Conservation (phyloP, 2,113 vertebrate species). For the Microcebus griseorufus region DNA sequence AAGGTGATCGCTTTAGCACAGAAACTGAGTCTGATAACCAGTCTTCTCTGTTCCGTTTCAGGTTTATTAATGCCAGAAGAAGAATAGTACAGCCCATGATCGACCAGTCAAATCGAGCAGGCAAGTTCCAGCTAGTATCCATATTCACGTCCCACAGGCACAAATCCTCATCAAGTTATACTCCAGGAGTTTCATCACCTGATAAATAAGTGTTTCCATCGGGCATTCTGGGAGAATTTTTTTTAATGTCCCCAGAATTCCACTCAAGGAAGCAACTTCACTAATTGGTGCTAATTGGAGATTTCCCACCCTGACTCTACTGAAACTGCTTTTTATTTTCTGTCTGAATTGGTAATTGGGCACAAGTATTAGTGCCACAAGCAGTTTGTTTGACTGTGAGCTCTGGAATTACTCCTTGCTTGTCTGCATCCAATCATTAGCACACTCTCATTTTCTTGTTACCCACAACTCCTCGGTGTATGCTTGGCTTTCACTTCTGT, state of each 20-base stretch:
- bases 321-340: conserved; percentile 93
- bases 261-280: conserved; percentile 90
- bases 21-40: conserved; percentile 74
- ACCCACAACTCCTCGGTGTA: conserved; percentile 85
- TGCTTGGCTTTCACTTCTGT: conserved; percentile 82
- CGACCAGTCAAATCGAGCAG: conserved; percentile 99
- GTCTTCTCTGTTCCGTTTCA: conserved; percentile 88
- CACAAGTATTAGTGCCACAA: conserved; percentile 91
- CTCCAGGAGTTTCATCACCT: conserved; percentile 85
- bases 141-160: conserved; percentile 82
- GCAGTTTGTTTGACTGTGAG: conserved; percentile 88
- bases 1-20: conserved; percentile 68
- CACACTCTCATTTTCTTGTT: conserved; percentile 85
- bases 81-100: conserved; percentile 99
- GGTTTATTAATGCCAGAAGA: conserved; percentile 99
- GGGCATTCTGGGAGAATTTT: conserved; percentile 87
- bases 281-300: conserved; percentile 98
- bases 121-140: conserved; percentile 90
- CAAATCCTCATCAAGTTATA: conserved; percentile 86
- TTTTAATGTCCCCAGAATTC: conserved; percentile 87
- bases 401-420: conserved; percentile 88
- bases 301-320: conserved; percentile 94
- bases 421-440: conserved; percentile 85
- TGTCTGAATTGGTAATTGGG: conserved; percentile 95
- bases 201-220: conserved; percentile 84